Base-by-base conservation (phyloP, 1,140 invertebrate genomes). In the Macrobrachium nipponense region DNA sequence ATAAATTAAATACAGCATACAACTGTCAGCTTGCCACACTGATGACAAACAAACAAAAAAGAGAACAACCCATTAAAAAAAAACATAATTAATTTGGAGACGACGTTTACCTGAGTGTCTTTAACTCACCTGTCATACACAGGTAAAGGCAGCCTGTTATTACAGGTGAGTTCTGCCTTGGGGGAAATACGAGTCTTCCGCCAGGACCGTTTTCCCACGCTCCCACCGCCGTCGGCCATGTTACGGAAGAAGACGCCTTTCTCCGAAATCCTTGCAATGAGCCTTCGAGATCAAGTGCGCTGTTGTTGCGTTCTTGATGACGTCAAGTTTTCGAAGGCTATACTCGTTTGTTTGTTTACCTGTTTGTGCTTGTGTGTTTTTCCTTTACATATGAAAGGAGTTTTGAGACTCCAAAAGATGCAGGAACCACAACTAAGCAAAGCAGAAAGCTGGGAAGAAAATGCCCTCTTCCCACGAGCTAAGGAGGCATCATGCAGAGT, bases 181-280 rank as follows among this genome's bases (percentile, higher is more conserved):
- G 68, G 68, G 68, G 15, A 70, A 70, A 70, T 43, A 70, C 27
- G 27, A 70, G 20, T 70, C 68, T 70, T 70, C 70, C 66, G 70
- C 64, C 80, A 62, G 20, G 66, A 59, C 70, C 23, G 27, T 44
- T 72, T 82, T 82, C 81, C 81, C 81, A 82, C 81, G 81, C 51
- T 68, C 51, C 80, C 23, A 14, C 8, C 51, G 60, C 27, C 58
- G 17, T 68, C 73, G 68, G 68, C 44, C 81, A 62, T 82, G 70
- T 68, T 51, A 59, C 70, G 58, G 20, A 23, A 20, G 70, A 23
- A 20, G 70, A 23, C 20, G 51, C 51, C 51, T 51, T 51, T 51
- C 51, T 51, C 12, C 12, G 51, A 51, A 51, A 51, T 51, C 51
- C 51, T 51, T 10, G 12, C 51, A 51, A 51, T 51, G 51, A 51